A percentile compares a stretch with the other conserved stretches of the same genome.
Conservation (phyloP, 2,888 invertebrate species). For the Hyposoter dolosus region DNA sequence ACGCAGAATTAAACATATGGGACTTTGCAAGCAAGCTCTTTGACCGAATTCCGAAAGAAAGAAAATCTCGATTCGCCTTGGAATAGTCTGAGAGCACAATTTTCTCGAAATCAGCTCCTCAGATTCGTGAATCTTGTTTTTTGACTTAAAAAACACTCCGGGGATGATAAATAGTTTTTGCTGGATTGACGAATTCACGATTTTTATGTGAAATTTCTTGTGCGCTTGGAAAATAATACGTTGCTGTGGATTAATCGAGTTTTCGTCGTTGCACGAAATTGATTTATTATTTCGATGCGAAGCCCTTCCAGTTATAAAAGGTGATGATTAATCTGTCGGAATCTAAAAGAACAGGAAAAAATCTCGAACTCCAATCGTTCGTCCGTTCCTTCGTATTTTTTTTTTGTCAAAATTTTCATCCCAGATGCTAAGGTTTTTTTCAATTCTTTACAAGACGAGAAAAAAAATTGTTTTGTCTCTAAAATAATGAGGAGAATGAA, state of each 20-base stretch:
- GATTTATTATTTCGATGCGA: constrained; percentile 17
- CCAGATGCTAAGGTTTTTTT: background rate
- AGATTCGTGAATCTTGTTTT: background rate
- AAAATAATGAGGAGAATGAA: background rate
- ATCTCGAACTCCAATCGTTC: background rate
- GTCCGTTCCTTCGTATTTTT: background rate
- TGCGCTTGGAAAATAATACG: background rate
- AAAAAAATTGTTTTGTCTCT: background rate
- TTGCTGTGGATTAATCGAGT: constrained; percentile 7
- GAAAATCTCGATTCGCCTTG: background rate
- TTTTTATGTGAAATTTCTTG: background rate
- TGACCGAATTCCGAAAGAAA: background rate
- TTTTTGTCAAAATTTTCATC: background rate
- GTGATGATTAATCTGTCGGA: constrained; percentile 14
- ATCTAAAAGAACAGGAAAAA: background rate
- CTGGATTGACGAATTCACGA: background rate
- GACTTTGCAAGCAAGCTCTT: constrained; percentile 1
- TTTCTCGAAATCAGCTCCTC: background rate
- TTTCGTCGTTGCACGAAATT: constrained; percentile 20
- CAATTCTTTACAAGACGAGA: background rate
- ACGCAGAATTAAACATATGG: constrained; percentile 3
- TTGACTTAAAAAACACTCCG: background rate
- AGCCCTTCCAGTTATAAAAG: background rate
- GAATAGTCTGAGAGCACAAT: background rate
- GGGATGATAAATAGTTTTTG: background rate